Percentiles rank a stretch among this genome's conserved stretches.
These are phyloP conservation scores for Helicolenus hilgendorfi DNA, from an alignment of 2,797 vertebrate species.

Conservation along the genomic window DNA sequence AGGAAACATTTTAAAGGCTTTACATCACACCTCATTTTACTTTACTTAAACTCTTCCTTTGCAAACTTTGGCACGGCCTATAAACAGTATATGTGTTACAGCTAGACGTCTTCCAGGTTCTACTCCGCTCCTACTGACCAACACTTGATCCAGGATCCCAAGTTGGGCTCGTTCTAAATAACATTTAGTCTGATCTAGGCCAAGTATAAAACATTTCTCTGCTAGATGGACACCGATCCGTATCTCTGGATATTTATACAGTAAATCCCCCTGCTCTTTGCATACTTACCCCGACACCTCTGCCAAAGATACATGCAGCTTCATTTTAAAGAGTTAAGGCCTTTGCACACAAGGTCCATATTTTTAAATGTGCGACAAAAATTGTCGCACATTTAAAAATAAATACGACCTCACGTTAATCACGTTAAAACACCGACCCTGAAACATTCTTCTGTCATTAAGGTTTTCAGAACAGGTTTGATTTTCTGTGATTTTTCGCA, in stretches of 20 bases:
- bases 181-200: neutral
- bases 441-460: too few species aligned
- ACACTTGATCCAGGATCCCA: neutral
- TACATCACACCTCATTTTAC: conserved; percentile 5
- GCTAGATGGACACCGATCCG: neutral
- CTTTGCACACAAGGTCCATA: too few species aligned
- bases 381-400: too few species aligned
- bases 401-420: too few species aligned
- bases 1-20: conserved; percentile 4
- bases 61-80: neutral
- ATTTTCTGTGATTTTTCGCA: rapidly evolving
- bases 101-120: neutral
- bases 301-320: neutral
- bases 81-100: neutral
- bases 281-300: neutral
- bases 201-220: neutral
- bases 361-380: too few species aligned
- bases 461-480: rapidly evolving
- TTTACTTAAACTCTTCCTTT: neutral
- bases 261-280: neutral
- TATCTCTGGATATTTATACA: neutral
- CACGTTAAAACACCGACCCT: too few species aligned
- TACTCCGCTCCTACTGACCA: neutral
- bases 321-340: neutral
- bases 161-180: neutral